These are phyloP conservation scores for Bradypus variegatus DNA, from an alignment of 2,797 vertebrate genomes.

Conservation along the genomic window DNA sequence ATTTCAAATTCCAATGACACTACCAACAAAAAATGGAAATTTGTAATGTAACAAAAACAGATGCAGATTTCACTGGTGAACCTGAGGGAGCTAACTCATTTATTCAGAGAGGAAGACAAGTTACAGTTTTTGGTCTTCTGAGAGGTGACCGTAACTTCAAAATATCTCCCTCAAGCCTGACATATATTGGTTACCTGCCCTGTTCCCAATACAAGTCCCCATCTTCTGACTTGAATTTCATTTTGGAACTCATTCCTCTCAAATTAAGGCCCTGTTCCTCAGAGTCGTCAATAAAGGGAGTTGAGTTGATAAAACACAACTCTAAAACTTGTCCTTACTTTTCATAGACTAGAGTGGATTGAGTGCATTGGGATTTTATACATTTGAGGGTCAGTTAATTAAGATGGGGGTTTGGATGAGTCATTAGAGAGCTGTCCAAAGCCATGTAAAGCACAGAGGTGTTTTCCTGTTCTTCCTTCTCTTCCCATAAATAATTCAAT, in stretches of 20 bases:
- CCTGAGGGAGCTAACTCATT: neutral
- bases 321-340: neutral
- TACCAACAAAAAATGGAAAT: neutral
- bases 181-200: neutral
- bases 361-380: neutral
- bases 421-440: neutral
- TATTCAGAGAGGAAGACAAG: neutral
- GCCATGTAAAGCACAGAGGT: neutral
- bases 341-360: neutral
- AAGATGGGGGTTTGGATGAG: neutral
- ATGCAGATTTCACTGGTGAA: neutral
- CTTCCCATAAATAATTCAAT: neutral
- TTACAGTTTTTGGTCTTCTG: neutral
- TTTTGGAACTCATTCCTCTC: neutral
- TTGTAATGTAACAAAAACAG: neutral
- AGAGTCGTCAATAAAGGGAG: neutral
- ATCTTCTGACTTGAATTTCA: neutral
- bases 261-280: neutral
- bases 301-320: neutral
- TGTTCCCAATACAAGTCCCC: neutral
- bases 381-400: neutral
- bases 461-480: neutral
- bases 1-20: neutral
- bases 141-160: neutral
- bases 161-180: neutral